A percentile compares a stretch with the other conserved stretches of the same genome.
Conservation (phyloP, 2,888 invertebrate genomes). For the Nomada fabriciana region DNA sequence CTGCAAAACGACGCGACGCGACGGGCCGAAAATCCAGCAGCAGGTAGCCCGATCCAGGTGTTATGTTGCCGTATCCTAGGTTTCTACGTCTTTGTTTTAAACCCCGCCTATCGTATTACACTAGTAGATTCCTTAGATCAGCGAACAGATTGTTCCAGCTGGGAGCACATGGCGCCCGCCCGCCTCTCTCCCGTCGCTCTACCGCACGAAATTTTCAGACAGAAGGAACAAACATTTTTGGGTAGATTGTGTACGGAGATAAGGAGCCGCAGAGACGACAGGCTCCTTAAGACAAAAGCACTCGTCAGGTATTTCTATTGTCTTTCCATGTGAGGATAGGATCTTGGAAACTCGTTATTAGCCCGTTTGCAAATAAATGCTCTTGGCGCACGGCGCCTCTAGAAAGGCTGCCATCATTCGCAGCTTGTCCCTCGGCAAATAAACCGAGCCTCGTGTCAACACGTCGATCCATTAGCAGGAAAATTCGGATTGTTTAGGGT, state of each 20-base stretch:
- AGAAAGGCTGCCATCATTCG: slow-evolving; percentile 6
- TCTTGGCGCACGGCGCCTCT: slow-evolving; percentile 58
- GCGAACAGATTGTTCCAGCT: slow-evolving; percentile 55
- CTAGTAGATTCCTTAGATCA: slow-evolving; percentile 62
- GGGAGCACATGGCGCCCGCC: slow-evolving; percentile 55
- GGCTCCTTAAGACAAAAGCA: slow-evolving; percentile 14
- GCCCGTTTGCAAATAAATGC: slow-evolving; percentile 37
- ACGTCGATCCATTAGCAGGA: slow-evolving; percentile 69
- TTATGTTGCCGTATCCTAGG: slow-evolving; percentile 63
- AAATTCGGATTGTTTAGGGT: slow-evolving; percentile 55
- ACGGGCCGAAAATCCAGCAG: slow-evolving; percentile 34
- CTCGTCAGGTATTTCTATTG: slow-evolving; percentile 35
- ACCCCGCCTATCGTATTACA: slow-evolving; percentile 60
- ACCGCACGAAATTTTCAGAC: slow-evolving; percentile 46
- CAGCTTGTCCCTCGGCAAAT: slow-evolving; percentile 17
- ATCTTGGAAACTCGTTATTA: slow-evolving; percentile 42
- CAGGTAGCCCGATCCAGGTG: slow-evolving; percentile 65
- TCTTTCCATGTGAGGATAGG: slow-evolving; percentile 22
- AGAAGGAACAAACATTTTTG: slow-evolving; percentile 29
- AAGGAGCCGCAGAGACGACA: neutral
- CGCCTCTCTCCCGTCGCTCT: neutral
- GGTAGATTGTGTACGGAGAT: slow-evolving; percentile 47
- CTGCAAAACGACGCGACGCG: slow-evolving; percentile 34
- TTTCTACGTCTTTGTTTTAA: slow-evolving; percentile 64
- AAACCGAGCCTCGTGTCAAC: slow-evolving; percentile 64